Conservation (phyloP, 1,140 invertebrate species). For the Steinernema feltiae region DNA sequence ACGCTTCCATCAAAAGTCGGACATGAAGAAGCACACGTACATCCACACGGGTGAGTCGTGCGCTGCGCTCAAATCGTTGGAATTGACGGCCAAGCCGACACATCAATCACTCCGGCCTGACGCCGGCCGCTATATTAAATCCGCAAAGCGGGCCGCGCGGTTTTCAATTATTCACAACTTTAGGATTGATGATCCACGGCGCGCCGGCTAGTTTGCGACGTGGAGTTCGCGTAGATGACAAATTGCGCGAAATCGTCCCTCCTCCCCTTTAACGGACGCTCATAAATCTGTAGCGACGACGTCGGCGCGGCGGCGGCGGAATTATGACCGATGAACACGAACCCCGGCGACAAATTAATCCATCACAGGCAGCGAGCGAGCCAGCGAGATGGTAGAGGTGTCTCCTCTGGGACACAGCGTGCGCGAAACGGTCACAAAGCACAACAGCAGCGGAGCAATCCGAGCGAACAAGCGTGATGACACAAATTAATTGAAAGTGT, state of each 20-base stretch:
- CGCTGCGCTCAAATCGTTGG: no score
- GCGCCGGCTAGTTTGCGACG: no score
- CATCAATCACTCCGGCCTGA: not conserved
- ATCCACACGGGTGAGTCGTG: slow-evolving; percentile 81
- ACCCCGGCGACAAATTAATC: not conserved
- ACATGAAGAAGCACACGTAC: slow-evolving; percentile 99
- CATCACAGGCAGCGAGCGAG: not conserved
- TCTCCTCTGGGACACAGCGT: no score
- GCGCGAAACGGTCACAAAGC: no score
- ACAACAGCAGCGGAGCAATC: not conserved
- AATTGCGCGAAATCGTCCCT: not conserved
- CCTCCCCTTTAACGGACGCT: no score
- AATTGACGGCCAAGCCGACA: not conserved
- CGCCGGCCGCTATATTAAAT: slow-evolving; percentile 4
- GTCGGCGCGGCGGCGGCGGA: no score
- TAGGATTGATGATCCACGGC: no score
- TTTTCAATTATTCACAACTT: slow-evolving; percentile 1
- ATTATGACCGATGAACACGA: slow-evolving; percentile 11
- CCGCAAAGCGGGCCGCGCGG: slow-evolving; percentile 5
- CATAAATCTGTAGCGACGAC: not conserved
- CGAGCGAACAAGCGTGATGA: not conserved
- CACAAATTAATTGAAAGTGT: slow-evolving; percentile 9
- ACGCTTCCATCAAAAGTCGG: slow-evolving; percentile 96
- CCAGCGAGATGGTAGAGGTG: no score
- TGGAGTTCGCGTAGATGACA: not conserved